phyloP scores from a whole-genome alignment of 1,140 invertebrate genomes.

The Eubasilissa regina region DNA sequence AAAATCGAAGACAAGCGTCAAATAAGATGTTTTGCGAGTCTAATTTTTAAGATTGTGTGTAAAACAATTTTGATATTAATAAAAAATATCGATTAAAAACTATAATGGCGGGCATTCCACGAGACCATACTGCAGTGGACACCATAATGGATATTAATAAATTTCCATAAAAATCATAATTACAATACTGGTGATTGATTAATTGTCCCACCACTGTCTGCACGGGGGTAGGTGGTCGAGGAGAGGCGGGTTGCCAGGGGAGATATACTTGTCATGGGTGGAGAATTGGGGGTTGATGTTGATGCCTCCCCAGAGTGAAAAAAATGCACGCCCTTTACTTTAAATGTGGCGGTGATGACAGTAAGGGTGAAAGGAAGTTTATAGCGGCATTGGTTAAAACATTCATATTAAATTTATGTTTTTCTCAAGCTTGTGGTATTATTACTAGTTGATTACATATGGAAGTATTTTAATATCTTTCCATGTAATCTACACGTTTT shows the following conservation, averaged over 20 bases:
- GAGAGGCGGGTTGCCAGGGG: neutral
- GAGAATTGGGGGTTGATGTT: constrained; percentile 13
- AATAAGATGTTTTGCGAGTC: too few relatives aligned
- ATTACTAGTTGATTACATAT: too few relatives aligned
- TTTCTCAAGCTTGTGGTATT: too few relatives aligned
- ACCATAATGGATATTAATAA: neutral
- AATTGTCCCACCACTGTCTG: constrained; percentile 19
- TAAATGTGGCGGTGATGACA: constrained; percentile 51
- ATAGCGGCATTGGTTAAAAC: neutral
- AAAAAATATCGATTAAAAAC: too few relatives aligned
- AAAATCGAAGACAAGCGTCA: too few relatives aligned
- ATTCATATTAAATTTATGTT: too few relatives aligned
- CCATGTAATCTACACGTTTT: too few relatives aligned
- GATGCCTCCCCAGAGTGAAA: constrained; percentile 51
- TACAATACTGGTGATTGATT: constrained; percentile 25
- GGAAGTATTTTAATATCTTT: too few relatives aligned
- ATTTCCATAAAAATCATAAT: constrained; percentile 16
- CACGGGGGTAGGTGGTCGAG: neutral
- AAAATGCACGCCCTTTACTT: constrained; percentile 58
- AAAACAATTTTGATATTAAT: too few relatives aligned
- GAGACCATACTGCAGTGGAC: too few relatives aligned
- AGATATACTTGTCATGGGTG: constrained; percentile 21
- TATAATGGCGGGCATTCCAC: too few relatives aligned
- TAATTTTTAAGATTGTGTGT: too few relatives aligned
- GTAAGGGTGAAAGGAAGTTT: constrained; percentile 27